A percentile compares a stretch with the other conserved stretches of the same genome.
Conservation (phyloP, 37 sponge, comb jelly and placozoan species). For the Geodia barretti region DNA sequence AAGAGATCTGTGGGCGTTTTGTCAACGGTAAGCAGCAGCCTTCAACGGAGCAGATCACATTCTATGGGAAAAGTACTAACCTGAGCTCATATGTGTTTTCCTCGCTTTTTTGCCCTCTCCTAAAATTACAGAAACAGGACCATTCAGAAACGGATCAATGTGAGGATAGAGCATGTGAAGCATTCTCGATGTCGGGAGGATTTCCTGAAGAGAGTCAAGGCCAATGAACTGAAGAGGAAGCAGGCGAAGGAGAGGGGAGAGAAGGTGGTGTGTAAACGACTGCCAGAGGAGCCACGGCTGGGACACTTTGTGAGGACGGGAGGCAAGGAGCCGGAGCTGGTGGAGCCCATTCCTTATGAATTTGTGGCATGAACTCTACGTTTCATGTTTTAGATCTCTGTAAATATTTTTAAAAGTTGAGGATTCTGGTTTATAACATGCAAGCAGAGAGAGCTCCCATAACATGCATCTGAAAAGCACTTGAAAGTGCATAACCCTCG, state of each 20-base stretch:
- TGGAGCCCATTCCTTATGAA: constrained; percentile 92
- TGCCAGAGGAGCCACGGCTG: constrained; percentile 74
- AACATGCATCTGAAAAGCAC: too few relatives aligned
- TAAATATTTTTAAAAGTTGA: neutral
- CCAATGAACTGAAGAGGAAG: constrained; percentile 80
- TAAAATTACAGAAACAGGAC: constrained; percentile 70
- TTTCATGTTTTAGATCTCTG: neutral
- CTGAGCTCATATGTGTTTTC: neutral
- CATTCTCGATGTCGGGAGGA: constrained; percentile 96
- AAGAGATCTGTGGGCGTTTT: constrained; percentile 97
- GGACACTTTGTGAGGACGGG: constrained; percentile 83
- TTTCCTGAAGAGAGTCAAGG: constrained; percentile 90
- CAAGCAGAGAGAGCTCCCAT: too few relatives aligned
- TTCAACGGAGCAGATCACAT: neutral
- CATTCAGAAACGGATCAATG: constrained; percentile 90
- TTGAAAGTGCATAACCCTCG: too few relatives aligned
- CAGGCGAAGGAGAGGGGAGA: constrained; percentile 78
- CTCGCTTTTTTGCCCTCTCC: neutral
- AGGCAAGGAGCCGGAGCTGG: constrained; percentile 71
- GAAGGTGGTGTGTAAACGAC: constrained; percentile 33
- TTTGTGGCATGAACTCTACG: constrained; percentile 80
- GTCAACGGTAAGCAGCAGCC: constrained; percentile 80
- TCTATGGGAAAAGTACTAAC: neutral
- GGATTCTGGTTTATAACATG: too few relatives aligned
- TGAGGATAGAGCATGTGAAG: constrained; percentile 92